Percentiles rank a stretch among this genome's conserved stretches.
Evolutionary conservation across 2,888 invertebrate species (phyloP).

Genomic region (Pomacea canaliculata): DNA sequence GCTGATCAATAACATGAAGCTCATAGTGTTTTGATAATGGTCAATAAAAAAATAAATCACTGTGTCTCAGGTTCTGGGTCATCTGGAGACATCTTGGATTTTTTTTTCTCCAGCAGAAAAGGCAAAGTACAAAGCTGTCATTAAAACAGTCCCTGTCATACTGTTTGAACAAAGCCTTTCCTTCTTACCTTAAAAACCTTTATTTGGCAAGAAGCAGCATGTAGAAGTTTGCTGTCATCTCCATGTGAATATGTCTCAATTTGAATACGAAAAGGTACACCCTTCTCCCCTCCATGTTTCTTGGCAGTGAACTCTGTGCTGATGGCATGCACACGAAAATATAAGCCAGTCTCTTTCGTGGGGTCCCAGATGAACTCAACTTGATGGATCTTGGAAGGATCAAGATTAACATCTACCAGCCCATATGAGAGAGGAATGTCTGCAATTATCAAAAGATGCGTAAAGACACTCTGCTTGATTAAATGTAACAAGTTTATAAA

Average conservation of each 20-base stretch:
- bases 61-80: too few relatives aligned
- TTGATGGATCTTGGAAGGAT: conserved; percentile 79
- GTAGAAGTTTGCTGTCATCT: conserved; percentile 76
- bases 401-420: conserved; percentile 84
- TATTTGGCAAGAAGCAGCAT: conserved; percentile 95
- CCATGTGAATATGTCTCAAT: conserved; percentile 85
- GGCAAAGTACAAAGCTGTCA: too few relatives aligned
- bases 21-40: too few relatives aligned
- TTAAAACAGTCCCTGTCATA: too few relatives aligned
- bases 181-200: conserved; percentile 80
- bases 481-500: too few relatives aligned
- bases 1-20: too few relatives aligned
- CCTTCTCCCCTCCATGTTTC: conserved; percentile 98
- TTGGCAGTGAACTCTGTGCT: conserved; percentile 98
- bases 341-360: conserved; percentile 94
- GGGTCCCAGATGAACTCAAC: conserved; percentile 96
- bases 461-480: too few relatives aligned
- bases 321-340: conserved; percentile 92
- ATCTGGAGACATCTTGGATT: too few relatives aligned
- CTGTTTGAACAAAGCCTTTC: too few relatives aligned
- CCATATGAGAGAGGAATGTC: conserved; percentile 96
- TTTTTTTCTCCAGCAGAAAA: too few relatives aligned
- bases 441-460: conserved; percentile 53
- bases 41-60: too few relatives aligned
- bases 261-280: conserved; percentile 95